Base-by-base conservation (phyloP, 2,797 vertebrate genomes). In the Schizopygopsis malacanthus region DNA sequence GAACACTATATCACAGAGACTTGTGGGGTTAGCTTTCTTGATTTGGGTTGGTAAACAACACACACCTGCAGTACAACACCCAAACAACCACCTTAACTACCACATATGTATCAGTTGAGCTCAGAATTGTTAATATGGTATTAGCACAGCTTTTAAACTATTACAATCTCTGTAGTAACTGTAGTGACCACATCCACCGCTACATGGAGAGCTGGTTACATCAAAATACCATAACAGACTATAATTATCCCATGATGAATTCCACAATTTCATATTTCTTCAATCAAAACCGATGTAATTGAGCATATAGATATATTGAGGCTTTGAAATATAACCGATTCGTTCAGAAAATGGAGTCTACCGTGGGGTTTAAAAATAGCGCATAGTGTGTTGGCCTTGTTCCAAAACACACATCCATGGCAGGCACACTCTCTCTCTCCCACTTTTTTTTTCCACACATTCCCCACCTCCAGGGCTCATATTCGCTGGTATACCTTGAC, bases 301-400 rank as follows among this genome's bases (percentile, higher is more conserved):
- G 52, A 79, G 65, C 7, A 65, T 63, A 73, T 16, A 45, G 25
- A 10, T 63, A 71, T 70, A 61, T 50, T 18, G 13, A 59, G 61
- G 75, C 13, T 70, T 37, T 45, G 41, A 81, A 84, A 85, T 15
- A 67, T 83, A 78, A 78, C 63, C n/a, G 79, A 79, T 87, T 87
- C 87, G 84, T 81, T 83, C 33, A 90, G 83, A 90, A 88, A 90
- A 91, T 90, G 88, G 87, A 92, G 87, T 89, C 87, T 76, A 87
- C 84, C 89, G 86, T 92, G 78, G 85, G 89, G 89, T 93, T 91
- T 92, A 85, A 92, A 94, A 94, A 94, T 92, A 92, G 90, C 87
- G 88, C 92, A 80, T 82, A 85, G 84, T 93, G 90, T 92, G 92
- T 79, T 95, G 94, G 94, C 91, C 79, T 76, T 84, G 85, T 90